phyloP scores from a whole-genome alignment of 2,888 invertebrate genomes.

The Philonicus albiceps region DNA sequence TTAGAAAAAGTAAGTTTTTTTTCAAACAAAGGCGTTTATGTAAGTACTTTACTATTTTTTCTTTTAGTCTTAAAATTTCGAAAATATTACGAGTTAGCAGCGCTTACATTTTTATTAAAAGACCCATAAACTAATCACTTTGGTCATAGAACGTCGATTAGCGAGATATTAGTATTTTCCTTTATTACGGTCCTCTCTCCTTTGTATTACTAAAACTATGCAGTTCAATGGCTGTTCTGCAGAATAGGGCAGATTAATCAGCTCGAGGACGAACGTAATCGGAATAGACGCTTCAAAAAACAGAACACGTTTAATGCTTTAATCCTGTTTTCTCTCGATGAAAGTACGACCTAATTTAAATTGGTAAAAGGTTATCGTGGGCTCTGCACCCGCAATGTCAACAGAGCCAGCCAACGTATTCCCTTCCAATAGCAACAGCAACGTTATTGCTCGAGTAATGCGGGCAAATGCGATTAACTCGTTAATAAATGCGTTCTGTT shows the following conservation, averaged over 20 bases:
- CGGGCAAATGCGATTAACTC: neutral
- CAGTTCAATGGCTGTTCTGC: neutral
- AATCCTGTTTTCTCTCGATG: neutral
- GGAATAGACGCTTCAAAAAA: neutral
- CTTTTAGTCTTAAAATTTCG: too few species aligned
- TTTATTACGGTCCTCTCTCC: neutral
- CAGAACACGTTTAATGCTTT: neutral
- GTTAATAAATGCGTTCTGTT: neutral
- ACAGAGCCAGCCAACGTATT: neutral
- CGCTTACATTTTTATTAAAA: too few species aligned
- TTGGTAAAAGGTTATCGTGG: neutral
- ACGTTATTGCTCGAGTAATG: neutral
- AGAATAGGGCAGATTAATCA: neutral
- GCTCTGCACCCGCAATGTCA: neutral
- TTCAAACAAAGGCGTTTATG: too few species aligned
- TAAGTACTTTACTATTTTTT: too few species aligned
- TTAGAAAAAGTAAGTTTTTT: too few species aligned
- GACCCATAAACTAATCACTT: neutral
- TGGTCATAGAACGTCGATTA: neutral
- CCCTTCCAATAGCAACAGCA: neutral
- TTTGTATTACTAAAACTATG: neutral
- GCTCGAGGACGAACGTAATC: neutral
- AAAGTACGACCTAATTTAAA: neutral
- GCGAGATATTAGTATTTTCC: neutral
- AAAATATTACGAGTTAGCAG: too few species aligned